Evolutionary conservation across 2,888 invertebrate genomes (phyloP).

Genomic region (Bibio marci): DNA sequence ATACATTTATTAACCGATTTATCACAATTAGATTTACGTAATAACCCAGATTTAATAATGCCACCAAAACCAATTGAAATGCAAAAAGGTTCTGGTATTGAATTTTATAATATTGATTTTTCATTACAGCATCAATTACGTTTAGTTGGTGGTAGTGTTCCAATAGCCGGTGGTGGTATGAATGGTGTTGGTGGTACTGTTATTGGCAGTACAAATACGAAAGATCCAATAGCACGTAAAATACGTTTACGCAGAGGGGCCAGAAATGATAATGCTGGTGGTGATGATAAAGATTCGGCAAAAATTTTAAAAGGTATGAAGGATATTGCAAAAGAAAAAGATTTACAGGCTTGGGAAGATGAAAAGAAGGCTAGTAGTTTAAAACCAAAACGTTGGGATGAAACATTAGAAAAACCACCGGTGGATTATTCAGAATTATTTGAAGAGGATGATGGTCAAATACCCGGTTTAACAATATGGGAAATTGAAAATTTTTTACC

Average conservation of each 20-base stretch:
- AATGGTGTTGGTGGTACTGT: no score
- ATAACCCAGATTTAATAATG: constrained; percentile 92
- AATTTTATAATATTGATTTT: constrained; percentile 98
- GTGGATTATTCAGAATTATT: constrained; percentile 96
- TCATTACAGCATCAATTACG: constrained; percentile 88
- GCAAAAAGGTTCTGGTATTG: constrained; percentile 60
- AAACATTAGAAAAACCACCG: constrained; percentile 84
- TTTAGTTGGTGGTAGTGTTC: constrained; percentile 75
- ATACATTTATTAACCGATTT: constrained; percentile 86
- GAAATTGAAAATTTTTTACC: constrained; percentile 99
- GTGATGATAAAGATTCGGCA: constrained; percentile 66
- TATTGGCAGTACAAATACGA: constrained; percentile 48
- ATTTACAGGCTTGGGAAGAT: constrained; percentile 47
- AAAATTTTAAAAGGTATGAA: constrained; percentile 72
- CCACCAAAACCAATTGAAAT: constrained; percentile 85
- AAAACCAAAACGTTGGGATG: constrained; percentile 93
- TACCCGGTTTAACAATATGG: constrained; percentile 87
- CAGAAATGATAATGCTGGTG: constrained; percentile 31
- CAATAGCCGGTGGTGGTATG: constrained; percentile 43
- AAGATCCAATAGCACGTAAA: constrained; percentile 91
- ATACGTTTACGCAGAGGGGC: constrained; percentile 69
- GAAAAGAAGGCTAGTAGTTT: constrained; percentile 35
- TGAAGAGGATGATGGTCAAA: constrained; percentile 85
- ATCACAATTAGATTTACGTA: constrained; percentile 74
- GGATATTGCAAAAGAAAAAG: constrained; percentile 50